These are phyloP conservation scores for Toxotes lorentzi DNA, from an alignment of 2,797 vertebrate species.

Conservation along the genomic window DNA sequence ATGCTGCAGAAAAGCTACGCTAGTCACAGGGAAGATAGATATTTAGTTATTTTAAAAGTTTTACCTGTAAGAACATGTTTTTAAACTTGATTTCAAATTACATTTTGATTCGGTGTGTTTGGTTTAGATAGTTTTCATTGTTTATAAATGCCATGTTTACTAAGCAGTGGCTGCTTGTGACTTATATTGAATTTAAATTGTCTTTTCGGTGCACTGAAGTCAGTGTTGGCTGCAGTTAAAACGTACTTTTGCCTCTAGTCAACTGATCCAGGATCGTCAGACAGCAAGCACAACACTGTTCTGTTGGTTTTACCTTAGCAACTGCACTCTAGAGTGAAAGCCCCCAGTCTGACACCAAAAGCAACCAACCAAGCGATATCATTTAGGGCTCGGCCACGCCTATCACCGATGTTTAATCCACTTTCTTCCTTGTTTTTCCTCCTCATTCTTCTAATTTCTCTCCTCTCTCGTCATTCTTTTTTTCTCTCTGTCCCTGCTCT, in stretches of 20 bases:
- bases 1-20: background rate
- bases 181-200: background rate
- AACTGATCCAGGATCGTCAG: background rate
- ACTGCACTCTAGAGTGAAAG: conserved; percentile 82
- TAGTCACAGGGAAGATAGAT: background rate
- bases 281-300: conserved; percentile 9
- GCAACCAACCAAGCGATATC: conserved; percentile 50
- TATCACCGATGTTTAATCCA: conserved; percentile 74
- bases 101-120: background rate
- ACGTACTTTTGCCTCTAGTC: background rate
- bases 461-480: conserved; percentile 47
- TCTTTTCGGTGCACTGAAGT: background rate
- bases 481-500: conserved; percentile 50
- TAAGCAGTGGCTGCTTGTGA: background rate
- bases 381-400: conserved; percentile 46
- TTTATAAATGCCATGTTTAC: background rate
- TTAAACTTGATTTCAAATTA: background rate
- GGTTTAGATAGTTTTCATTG: background rate
- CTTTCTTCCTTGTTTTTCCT: conserved; percentile 78
- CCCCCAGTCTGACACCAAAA: conserved; percentile 69
- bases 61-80: background rate
- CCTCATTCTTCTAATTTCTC: conserved; percentile 70
- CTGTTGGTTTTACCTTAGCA: conserved; percentile 56
- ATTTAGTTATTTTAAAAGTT: background rate
- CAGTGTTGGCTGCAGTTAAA: background rate